These are phyloP conservation scores for Leptinotarsa haldemani DNA, from an alignment of 2,888 invertebrate species.

Conservation along the genomic window DNA sequence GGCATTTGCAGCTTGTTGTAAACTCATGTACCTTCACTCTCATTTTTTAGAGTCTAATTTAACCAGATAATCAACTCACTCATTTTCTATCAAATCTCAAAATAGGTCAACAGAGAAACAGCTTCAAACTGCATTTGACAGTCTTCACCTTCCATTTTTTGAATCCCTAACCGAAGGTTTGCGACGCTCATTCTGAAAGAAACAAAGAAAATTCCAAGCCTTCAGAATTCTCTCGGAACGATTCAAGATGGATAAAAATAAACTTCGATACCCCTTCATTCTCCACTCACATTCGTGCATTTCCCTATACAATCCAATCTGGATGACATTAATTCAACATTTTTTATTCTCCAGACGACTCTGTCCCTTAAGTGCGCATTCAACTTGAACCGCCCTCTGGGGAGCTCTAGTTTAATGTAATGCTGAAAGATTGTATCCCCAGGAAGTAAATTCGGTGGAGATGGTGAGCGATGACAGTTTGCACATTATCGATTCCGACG, in stretches of 20 bases:
- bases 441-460: slow-evolving; percentile 30
- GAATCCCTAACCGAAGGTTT: too few species aligned
- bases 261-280: background rate
- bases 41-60: too few species aligned
- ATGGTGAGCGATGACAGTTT: slow-evolving; percentile 37
- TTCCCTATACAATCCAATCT: slow-evolving; percentile 17
- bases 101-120: too few species aligned
- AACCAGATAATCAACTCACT: too few species aligned
- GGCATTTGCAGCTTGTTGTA: too few species aligned
- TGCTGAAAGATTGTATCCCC: slow-evolving; percentile 34
- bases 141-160: too few species aligned
- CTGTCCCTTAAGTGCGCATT: slow-evolving; percentile 20
- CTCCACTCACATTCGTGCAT: slow-evolving; percentile 3
- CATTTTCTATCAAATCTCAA: too few species aligned
- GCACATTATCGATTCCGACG: slow-evolving; percentile 36
- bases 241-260: background rate
- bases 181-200: too few species aligned
- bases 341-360: slow-evolving; percentile 20
- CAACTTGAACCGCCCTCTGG: slow-evolving; percentile 27
- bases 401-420: slow-evolving; percentile 25
- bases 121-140: too few species aligned
- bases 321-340: slow-evolving; percentile 25
- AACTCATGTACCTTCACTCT: too few species aligned
- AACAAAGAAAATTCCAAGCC: too few species aligned
- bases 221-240: background rate